Evolutionary conservation across 2,888 invertebrate species (phyloP), one percentile per base, ranked within the genome.

Genomic region (Parnassius mnemosyne): DNA sequence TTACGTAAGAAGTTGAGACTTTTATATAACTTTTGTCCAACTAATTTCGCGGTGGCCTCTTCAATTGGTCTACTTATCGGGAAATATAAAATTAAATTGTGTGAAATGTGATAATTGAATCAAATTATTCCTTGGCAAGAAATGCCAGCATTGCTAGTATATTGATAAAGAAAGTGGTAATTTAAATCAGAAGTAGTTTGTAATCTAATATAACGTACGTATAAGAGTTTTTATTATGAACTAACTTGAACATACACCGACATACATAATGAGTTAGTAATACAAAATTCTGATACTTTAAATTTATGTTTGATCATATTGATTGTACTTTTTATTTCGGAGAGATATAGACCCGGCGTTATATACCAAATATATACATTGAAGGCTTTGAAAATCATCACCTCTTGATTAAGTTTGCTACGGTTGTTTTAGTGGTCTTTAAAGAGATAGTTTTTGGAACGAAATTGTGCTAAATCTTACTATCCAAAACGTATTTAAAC

Each of bases 91-190:
- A 42, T 49, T 53, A 46, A 57, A 53, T 61, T 57, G 57, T 62
- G 51, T 58, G 50, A 59, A 56, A 56, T 60, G 63, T 63, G 63
- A 63, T 63, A 63, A 60, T 56, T 60, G 47, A 34, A 11, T 63
- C 55, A 55, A 60, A 60, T 10, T n/a, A 49, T 49, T 47, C 13
- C 11, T 20, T 56, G 42, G 13, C 13, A 55, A 57, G 50, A 57
- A n/a, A 16, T 57, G 34, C 16, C 49, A 47, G 42, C 11, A 42
- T 42, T 11, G 51, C 46, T 52, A 44, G n/a, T 50, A 13, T 51
- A 51, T 34, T 34, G 51, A 51, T 55, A 51, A 46, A 52, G 34
- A 47, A 47, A 41, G 49, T 42, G n/a, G 53, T 53, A 62, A 57
- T 5, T 46, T 20, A 7, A 25, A 51, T 43, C 51, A 55, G 55